Evolutionary conservation across 1,140 invertebrate genomes (phyloP).

Genomic region (Orchestia grillus): DNA sequence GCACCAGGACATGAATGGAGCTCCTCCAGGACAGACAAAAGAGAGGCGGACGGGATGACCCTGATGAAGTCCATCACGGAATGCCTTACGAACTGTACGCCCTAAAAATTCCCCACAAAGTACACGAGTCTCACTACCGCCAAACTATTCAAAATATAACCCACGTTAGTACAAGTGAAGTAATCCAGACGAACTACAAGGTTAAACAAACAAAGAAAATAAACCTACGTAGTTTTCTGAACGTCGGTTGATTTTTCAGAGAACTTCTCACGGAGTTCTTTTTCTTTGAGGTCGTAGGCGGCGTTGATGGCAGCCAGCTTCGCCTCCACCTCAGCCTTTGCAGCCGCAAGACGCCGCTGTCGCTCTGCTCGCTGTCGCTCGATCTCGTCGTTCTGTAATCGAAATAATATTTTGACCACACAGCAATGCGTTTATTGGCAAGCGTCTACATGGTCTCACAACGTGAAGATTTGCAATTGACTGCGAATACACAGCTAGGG

Average conservation of each 20-base stretch:
- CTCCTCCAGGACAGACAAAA: constrained; percentile 62
- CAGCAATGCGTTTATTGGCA: background rate
- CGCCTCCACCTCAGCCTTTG: constrained; percentile 62
- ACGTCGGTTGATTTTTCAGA: background rate
- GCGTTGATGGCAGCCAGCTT: constrained; percentile 63
- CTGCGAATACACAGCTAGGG: background rate
- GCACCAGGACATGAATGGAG: constrained; percentile 54
- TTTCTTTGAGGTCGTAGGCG: constrained; percentile 65
- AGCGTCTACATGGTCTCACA: background rate
- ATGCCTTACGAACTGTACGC: background rate
- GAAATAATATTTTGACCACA: background rate
- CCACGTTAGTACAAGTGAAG: background rate
- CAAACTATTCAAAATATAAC: background rate
- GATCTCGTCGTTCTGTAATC: background rate
- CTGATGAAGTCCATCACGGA: constrained; percentile 60
- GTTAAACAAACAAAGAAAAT: background rate
- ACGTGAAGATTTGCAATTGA: background rate
- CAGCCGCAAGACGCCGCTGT: constrained; percentile 51
- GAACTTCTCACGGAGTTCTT: constrained; percentile 70
- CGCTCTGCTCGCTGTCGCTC: constrained; percentile 59
- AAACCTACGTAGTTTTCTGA: background rate
- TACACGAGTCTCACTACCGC: too few species aligned
- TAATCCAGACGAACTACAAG: background rate
- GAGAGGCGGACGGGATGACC: constrained; percentile 61
- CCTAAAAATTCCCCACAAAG: background rate